Evolutionary conservation across 1,140 invertebrate species (phyloP), one percentile per base, ranked within the genome.

Genomic region (Drosophila virilis): DNA sequence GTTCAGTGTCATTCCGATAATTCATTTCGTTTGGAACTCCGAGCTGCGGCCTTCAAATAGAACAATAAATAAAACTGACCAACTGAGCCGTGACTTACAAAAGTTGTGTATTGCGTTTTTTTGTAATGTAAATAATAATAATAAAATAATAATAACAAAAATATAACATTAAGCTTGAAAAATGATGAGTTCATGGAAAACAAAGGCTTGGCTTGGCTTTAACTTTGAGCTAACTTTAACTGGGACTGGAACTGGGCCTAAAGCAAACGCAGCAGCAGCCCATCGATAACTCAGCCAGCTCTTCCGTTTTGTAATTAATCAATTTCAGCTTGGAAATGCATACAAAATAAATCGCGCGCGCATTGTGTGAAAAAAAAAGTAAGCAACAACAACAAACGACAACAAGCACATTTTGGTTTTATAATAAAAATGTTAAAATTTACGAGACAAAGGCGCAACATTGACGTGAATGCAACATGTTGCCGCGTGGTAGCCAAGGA

Each of bases 371-470:
- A 70, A 73, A 60, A 64, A 51, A n/a, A 28, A 61, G 28, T 17
- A 15, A 38, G n/a, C 15, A 61, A 10, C 33, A 40, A 32, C 45
- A 50, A 61, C 10, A 61, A 35, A 35, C 67, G 52, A 65, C 57
- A 72, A 38, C 58, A 62, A 58, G 58, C 35, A 50, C 42, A 54
- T 52, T 58, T 38, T 43, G 58, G 35, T 72, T 84, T 78, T 77
- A 78, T 86, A 86, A 88, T 86, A 88, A 88, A 88, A 88, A 83
- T 88, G 76, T 88, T 82, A 50, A 88, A 74, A 86, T 88, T 86
- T 88, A 83, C 68, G 83, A 86, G 83, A 88, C 83, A 86, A 86
- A 86, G 83, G 83, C 79, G 76, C 67, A 83, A 83, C 72, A 76
- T 74, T 88, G 83, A 86, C 83, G 55, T 54, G 79, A 51, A 71